phyloP scores from a whole-genome alignment of 2,888 invertebrate genomes.

The Nephrotoma flavescens region DNA sequence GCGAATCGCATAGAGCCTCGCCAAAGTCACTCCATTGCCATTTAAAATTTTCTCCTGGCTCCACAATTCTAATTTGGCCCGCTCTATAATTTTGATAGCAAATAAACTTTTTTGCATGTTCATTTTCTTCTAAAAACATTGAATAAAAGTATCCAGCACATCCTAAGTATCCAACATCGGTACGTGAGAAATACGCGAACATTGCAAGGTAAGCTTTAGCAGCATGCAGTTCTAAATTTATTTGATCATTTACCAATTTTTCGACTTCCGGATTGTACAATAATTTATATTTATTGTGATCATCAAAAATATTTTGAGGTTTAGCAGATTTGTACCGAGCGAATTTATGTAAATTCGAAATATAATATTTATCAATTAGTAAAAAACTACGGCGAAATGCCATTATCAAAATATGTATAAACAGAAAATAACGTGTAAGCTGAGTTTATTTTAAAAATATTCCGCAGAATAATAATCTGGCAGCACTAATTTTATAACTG shows the following conservation, averaged over 20 bases:
- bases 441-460: background rate
- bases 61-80: background rate
- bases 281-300: background rate
- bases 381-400: background rate
- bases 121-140: background rate
- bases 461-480: background rate
- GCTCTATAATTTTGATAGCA: background rate
- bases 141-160: constrained; percentile 1
- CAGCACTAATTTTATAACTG: background rate
- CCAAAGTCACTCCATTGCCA: background rate
- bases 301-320: background rate
- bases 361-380: background rate
- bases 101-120: background rate
- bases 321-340: background rate
- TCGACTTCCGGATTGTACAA: background rate
- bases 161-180: background rate
- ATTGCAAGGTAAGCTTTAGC: background rate
- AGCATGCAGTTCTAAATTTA: background rate
- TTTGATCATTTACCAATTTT: background rate
- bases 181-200: background rate
- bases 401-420: background rate
- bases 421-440: background rate
- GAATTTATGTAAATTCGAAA: background rate
- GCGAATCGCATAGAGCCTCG: background rate
- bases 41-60: background rate